Conservation (phyloP, 2,888 invertebrate genomes). For the Geophilus truncorum region DNA sequence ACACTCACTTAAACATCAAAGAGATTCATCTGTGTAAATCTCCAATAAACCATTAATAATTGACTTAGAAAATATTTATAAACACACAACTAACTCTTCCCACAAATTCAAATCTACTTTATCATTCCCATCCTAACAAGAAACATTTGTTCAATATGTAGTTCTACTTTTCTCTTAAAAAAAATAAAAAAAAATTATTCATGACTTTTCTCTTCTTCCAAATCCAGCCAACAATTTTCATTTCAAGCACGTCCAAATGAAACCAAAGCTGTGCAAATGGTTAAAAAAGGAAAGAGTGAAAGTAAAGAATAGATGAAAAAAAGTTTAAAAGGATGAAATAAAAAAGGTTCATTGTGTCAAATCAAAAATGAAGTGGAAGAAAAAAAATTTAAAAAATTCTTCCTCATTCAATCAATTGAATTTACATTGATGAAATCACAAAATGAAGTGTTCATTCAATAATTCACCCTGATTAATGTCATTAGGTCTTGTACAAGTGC, state of each 20-base stretch:
- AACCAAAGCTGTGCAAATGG: background rate
- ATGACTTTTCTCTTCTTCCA: background rate
- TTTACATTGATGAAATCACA: background rate
- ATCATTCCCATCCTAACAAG: background rate
- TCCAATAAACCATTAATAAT: no score
- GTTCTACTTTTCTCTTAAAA: background rate
- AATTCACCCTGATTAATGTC: no score
- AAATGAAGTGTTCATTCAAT: background rate
- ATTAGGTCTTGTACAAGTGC: no score
- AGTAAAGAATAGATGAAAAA: no score
- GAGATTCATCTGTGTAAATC: no score
- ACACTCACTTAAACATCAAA: no score
- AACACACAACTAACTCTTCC: no score
- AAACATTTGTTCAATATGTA: background rate
- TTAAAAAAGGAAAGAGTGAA: background rate
- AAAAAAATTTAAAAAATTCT: background rate
- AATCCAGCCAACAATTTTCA: background rate
- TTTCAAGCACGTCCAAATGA: background rate
- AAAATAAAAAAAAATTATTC: background rate
- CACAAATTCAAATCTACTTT: background rate
- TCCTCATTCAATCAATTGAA: background rate
- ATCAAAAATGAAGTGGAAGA: background rate
- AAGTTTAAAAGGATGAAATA: background rate
- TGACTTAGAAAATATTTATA: no score
- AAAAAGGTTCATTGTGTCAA: background rate